Base-by-base conservation (phyloP, 1,140 invertebrate species). In the Phortica variegata region DNA sequence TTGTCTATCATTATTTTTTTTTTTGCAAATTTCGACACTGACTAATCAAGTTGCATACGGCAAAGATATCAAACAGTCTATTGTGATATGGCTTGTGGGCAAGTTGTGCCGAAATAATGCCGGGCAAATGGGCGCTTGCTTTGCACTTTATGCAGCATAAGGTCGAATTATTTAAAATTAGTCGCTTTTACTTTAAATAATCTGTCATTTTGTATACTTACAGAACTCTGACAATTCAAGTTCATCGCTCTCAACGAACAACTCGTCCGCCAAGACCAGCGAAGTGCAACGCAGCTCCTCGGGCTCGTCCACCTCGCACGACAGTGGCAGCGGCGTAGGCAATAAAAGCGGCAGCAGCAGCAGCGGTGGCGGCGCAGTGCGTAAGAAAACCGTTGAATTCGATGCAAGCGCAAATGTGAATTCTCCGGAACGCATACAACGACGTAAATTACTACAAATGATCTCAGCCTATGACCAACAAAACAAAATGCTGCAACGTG, bases 391-490 rank as follows among this genome's bases (percentile, higher is more conserved):
- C 23, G 3, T 34, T 16, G 19, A 26, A 12, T 13, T 3, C n/a
- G 15, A 42, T 29, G 20, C 32, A 19, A 3, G 33, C 1, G 12
- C 19, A 12, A 8, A 23, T 3, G 7, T 39, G 13, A 36, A 17
- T n/a, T 19, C 40, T 6, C 34, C 48, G 2, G 66, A 73, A 13
- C 46, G 58, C 8, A 31, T 55, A 16, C 58, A 68, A 8, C 54
- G 62, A 29, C 49, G 61, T 1, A 61, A 63, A 13, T 52, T 71
- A 10, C 32, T 73, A 13, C 63, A 74, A 50, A 61, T 73, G 52
- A 60, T 75, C 40, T 60, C 58, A 13, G 54, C 54, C 42, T 69
- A 69, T 40, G 70, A 75, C 43, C 57, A 72, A 43, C 66, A 76
- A 41, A 73, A 66, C 36, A 71, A 72, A 39, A 48, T 57, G 23